phyloP scores from a whole-genome alignment of 2,113 vertebrate species.

The Leucopsar rothschildi region DNA sequence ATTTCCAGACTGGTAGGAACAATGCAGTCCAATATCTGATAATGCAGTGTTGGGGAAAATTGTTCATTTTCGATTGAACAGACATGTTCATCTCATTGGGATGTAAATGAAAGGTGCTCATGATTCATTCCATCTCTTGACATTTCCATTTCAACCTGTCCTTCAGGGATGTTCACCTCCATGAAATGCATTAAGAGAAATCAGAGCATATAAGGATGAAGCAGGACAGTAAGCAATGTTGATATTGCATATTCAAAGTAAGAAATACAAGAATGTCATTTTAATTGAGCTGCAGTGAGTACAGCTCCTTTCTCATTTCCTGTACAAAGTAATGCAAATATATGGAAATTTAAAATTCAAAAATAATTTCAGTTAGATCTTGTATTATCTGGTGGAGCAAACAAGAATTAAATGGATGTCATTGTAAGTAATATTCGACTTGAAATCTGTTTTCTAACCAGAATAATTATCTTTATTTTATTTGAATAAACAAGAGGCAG shows the following conservation, averaged over 20 bases:
- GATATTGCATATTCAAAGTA: not conserved
- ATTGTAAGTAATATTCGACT: not conserved
- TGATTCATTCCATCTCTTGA: not conserved
- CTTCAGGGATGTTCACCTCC: not conserved
- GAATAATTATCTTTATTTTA: conserved; percentile 53
- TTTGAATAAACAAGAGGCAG: not conserved
- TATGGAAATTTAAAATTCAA: not conserved
- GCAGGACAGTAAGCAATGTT: not conserved
- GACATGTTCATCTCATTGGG: not conserved
- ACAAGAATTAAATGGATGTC: not conserved
- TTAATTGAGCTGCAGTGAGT: not conserved
- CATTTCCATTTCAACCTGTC: not conserved
- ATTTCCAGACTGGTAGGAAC: not conserved
- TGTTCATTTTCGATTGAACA: not conserved
- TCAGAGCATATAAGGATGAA: not conserved
- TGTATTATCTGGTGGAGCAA: not conserved
- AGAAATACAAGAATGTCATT: not conserved
- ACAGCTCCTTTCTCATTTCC: not conserved
- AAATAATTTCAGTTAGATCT: not conserved
- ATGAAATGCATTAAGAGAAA: not conserved
- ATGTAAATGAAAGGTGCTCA: not conserved
- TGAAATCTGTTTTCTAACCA: conserved; percentile 27
- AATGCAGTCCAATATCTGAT: not conserved
- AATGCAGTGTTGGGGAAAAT: not conserved
- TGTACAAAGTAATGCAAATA: not conserved